Base-by-base conservation (phyloP, 2,888 invertebrate genomes). In the Chymomyza fuscimana region DNA sequence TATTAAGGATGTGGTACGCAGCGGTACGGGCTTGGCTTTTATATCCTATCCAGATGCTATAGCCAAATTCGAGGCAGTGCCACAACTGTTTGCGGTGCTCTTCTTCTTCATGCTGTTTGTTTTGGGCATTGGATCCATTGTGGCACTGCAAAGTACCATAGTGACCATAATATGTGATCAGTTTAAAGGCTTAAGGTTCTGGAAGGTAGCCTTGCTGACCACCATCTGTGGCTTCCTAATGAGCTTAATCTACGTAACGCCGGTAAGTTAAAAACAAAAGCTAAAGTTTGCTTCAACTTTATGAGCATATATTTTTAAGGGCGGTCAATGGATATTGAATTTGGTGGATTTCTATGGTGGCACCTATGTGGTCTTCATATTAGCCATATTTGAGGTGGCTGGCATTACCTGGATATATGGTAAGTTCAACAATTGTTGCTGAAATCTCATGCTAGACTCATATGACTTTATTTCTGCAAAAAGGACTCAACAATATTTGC, bases 11-110 rank as follows among this genome's bases (percentile, higher is more conserved):
- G 95, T 96, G 1, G 94, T 96, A 0, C 94, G 95, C 4, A 95
- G 95, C 36, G 96, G 96, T 9, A 94, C 96, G 0, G 96, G 96
- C 0, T 91, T 97, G 63, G 96, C 97, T 1, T 97, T 97, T 87
- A 94, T 97, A 68, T 96, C 96, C 0, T 97, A 97, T 90, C 97
- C 97, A 1, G 96, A 96, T 87, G 96, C 96, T 1, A 94, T 97
- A 67, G 94, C 96, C 0, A 95, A 96, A 86, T 96, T 97, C 77
- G 93, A 94, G 51, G 92, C 93, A 15, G 93, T 95, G 9, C 96
- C 96, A 1, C 96, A 87, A 94, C 89, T 96, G 40, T 96, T 96
- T 91, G 93, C 96, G 0, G 95, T 95, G 4, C 91, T 96, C 15
- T 96, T 96, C 92, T 96, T 96, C 93, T 92, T 96, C 81, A 97